Percentiles rank a stretch among this genome's conserved stretches.
phyloP scores from a whole-genome alignment of 2,888 invertebrate genomes.

The Julus scanicus region DNA sequence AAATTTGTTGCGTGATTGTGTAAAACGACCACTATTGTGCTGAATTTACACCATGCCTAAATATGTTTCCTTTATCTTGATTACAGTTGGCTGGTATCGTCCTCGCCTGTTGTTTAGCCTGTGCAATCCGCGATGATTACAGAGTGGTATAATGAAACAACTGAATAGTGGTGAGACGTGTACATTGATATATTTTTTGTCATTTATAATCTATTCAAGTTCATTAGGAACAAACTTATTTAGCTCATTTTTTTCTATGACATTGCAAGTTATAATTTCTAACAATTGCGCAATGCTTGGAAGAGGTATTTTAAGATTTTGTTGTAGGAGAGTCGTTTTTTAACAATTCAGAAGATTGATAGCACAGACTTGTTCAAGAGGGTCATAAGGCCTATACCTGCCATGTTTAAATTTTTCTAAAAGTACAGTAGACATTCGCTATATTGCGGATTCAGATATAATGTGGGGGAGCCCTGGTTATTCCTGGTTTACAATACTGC shows the following conservation, averaged over 20 bases:
- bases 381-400: no score
- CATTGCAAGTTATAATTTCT: not conserved
- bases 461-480: no score
- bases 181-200: not conserved
- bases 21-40: no score
- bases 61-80: no score
- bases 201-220: not conserved
- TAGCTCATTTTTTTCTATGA: not conserved
- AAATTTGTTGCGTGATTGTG: no score
- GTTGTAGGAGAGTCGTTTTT: not conserved
- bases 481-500: no score
- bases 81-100: not conserved
- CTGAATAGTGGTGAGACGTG: not conserved
- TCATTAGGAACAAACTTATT: not conserved
- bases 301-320: not conserved
- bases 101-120: not conserved
- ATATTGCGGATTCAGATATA: no score
- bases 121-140: conserved; percentile 14
- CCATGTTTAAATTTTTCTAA: no score
- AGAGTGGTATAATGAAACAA: not conserved
- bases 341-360: not conserved
- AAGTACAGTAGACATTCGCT: no score
- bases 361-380: no score
- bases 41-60: no score
- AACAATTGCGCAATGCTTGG: not conserved